Conservation (phyloP, 1,140 invertebrate genomes). For the Lepidotrigona ventralis region DNA sequence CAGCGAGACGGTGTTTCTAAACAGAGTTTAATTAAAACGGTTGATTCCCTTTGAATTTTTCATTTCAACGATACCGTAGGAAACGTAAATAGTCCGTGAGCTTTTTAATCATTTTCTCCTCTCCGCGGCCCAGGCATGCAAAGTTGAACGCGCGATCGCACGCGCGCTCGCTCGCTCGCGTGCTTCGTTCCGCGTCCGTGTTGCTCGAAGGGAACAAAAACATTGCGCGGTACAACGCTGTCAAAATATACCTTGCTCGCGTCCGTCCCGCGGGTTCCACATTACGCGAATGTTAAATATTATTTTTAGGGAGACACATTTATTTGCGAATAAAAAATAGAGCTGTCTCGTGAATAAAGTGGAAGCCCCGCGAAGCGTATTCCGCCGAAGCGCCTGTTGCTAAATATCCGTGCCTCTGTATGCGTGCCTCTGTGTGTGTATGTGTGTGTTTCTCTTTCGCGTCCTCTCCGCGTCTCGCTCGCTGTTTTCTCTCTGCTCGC, state of each 20-base stretch:
- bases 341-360: conserved; percentile 69
- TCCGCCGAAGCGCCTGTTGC: conserved; percentile 67
- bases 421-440: no score
- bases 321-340: conserved; percentile 71
- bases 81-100: conserved; percentile 66
- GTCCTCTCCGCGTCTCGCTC: conserved; percentile 3
- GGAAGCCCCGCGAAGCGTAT: conserved; percentile 63
- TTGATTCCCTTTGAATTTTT: conserved; percentile 56
- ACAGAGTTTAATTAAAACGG: conserved; percentile 42
- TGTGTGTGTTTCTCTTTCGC: conserved; percentile 31
- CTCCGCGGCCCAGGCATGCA: conserved; percentile 45
- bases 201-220: conserved; percentile 67
- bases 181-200: conserved; percentile 43
- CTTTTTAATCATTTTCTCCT: conserved; percentile 67
- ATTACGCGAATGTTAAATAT: conserved; percentile 71
- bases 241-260: conserved; percentile 65
- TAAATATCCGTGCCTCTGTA: conserved; percentile 58
- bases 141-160: conserved; percentile 45
- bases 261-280: conserved; percentile 61
- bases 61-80: conserved; percentile 53
- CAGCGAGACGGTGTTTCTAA: conserved; percentile 3
- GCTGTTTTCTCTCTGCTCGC: background rate
- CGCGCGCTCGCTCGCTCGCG: background rate
- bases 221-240: conserved; percentile 64
- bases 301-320: conserved; percentile 70